Evolutionary conservation across 1,140 invertebrate genomes (phyloP).

Genomic region (Pemphigus obesinymphae): DNA sequence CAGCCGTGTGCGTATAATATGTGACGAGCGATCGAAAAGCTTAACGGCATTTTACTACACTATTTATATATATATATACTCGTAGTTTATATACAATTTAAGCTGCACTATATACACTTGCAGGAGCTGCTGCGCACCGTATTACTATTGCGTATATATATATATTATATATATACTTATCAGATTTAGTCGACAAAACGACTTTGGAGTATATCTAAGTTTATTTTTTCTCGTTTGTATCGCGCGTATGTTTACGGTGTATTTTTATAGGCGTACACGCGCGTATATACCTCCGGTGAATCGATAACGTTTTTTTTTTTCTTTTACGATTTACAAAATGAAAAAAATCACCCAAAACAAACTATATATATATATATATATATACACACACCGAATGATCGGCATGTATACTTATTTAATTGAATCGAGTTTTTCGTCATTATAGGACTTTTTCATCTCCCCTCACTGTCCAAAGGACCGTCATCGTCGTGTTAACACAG

Average conservation of each 20-base stretch:
- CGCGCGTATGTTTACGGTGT: background rate
- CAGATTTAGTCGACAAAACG: conserved; percentile 1
- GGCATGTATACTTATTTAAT: background rate
- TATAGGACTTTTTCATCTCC: background rate
- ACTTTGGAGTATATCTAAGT: background rate
- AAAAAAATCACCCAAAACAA: background rate
- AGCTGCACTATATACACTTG: background rate
- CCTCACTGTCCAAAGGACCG: background rate
- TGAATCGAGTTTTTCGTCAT: background rate
- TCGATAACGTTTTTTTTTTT: background rate
- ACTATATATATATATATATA: background rate
- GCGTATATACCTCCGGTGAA: background rate
- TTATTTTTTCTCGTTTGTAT: background rate
- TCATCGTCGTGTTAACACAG: background rate
- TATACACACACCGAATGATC: background rate
- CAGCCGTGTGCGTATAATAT: background rate
- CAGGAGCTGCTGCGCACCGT: background rate
- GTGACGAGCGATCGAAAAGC: background rate
- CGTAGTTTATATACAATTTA: background rate
- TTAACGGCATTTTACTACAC: background rate
- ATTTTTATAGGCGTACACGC: background rate
- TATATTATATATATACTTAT: background rate
- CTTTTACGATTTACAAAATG: background rate
- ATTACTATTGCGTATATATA: background rate
- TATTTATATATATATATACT: too few species aligned